Evolutionary conservation across 2,888 invertebrate species (phyloP), one percentile per base, ranked within the genome.

Genomic region (Heteromurus nitidus): DNA sequence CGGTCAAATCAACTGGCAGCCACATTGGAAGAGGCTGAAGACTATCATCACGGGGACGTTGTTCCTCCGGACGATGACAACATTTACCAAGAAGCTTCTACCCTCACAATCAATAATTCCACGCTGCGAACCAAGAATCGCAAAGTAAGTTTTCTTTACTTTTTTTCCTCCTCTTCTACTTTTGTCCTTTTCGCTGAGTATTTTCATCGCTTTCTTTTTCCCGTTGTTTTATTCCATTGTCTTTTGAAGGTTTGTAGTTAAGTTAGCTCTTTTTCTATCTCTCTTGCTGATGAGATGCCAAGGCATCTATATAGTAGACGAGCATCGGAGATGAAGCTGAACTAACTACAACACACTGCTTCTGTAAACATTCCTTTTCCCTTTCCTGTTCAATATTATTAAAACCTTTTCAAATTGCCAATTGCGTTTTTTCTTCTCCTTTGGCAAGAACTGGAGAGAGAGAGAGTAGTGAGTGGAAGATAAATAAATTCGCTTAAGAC

Each of bases 1-100:
- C 76, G 86, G 22, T 83, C 85, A n/a, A 86, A 86, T 65, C 85
- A 85, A 47, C 77, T 86, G 58, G 84, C 84, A 28, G 83, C 83
- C 18, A 31, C 72, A 22, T 72, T 77, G 53, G 79, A 77, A 16
- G 83, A 83, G 22, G 47, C 55, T 73, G 75, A 64, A 20, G 75
- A 84, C 50, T 82, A 75, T 42, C 30, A 62, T 26, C 62, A 28
- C 13, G 74, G 67, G 26, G 80, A 65, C 22, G 72, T 18, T 18
- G 80, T 55, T 55, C 55, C 55, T 55, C 55, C 55, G 1, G 55
- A 55, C 26, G 84, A 85, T 47, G 83, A 83, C 50, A 74, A 50
- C 62, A 64, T 84, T 42, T 82, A 84, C 84, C 81, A 84, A 70
- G 83, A 84, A 30, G 75, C 84, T 65, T 74, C 83, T 55, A 83